A percentile compares a stretch with the other conserved stretches of the same genome.
phyloP scores from a whole-genome alignment of 1,140 invertebrate genomes.

The Dufourea novaeangliae region DNA sequence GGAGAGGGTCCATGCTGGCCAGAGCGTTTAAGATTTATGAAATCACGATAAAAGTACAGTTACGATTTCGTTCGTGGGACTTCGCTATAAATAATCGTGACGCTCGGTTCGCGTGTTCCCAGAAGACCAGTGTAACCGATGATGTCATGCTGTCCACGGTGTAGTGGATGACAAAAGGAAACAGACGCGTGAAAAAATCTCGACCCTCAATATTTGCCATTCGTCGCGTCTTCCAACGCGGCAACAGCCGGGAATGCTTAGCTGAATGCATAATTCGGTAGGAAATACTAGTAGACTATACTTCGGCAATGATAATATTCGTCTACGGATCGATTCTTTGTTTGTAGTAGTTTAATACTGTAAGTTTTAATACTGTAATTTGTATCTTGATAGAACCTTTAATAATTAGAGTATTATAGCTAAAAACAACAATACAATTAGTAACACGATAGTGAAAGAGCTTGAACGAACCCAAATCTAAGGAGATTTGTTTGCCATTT shows the following conservation, averaged over 20 bases:
- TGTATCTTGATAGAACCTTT: no score
- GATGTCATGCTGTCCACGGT: slow-evolving; percentile 18
- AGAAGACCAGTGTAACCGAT: not conserved
- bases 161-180: not conserved
- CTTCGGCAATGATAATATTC: no score
- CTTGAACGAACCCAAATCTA: no score
- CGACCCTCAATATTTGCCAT: slow-evolving; percentile 25
- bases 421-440: no score
- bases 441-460: no score
- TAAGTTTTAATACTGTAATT: no score
- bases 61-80: not conserved
- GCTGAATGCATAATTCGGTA: not conserved
- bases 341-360: no score
- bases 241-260: not conserved
- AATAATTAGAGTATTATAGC: no score
- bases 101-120: not conserved
- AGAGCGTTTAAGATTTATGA: not conserved
- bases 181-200: slow-evolving; percentile 5
- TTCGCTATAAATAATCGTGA: slow-evolving; percentile 41
- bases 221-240: not conserved
- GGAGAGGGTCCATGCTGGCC: not conserved
- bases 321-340: no score
- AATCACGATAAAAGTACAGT: slow-evolving; percentile 6
- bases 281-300: no score
- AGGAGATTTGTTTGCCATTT: no score